Base-by-base conservation (phyloP, 2,888 invertebrate genomes). In the Eupithecia exiguata region DNA sequence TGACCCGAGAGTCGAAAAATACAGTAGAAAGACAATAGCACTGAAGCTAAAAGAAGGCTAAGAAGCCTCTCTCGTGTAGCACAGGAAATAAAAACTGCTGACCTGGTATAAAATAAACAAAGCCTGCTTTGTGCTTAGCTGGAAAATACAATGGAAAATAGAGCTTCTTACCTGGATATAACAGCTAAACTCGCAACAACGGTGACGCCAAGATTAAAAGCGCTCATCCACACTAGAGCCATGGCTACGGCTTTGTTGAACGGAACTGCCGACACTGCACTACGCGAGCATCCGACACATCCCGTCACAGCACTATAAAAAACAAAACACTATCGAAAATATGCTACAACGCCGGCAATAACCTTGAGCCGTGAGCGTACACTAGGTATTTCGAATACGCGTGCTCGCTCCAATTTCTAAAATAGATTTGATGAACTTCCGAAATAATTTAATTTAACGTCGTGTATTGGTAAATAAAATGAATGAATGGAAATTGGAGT, bases 181-280 rank as follows among this genome's bases (percentile, higher is more conserved):
- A 96, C 95, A 74, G 95, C 93, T 87, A 92, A 95, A 74, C 96
- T 96, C 75, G 95, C 94, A 78, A 96, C 96, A 84, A 96, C 89
- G 72, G 96, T 96, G 85, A 96, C 89, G 76, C 95, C 95, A 79
- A 96, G 88, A 90, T 95, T 96, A 84, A 96, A 92, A 76, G 95
- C 91, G 79, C 95, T 95, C 95, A 96, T 95, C 96, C 96, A 96
- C 75, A 96, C 78, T 68, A 95, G 84, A 82, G 95, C 95, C 96
- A 96, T 96, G 84, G 81, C 89, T 87, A 82, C 79, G 77, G 77
- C 71, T 79, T 69, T 69, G 66, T 58, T 69, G 77, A 80, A 84
- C 38, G 71, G 77, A 78, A 74, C 75, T 79, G 74, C 83, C 80
- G 75, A 77, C 82, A 84, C 82, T 80, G 78, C 77, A 85, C 84